Evolutionary conservation across 1,140 invertebrate species (phyloP).

Genomic region (Panulirus ornatus): DNA sequence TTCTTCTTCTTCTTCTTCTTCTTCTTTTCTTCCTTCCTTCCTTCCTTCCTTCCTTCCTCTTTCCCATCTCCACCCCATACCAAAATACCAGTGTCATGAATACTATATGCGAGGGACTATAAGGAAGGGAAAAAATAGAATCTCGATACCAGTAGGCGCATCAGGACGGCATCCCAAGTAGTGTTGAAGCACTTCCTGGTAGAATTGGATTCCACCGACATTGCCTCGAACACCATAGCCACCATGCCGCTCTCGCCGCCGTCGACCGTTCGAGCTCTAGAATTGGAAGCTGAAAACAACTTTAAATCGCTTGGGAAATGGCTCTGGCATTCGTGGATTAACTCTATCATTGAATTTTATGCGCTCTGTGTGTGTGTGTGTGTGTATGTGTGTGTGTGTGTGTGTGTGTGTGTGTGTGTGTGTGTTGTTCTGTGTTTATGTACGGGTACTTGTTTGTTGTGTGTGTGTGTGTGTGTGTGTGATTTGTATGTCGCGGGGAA

Average conservation of each 20-base stretch:
- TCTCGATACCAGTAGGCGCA: too few relatives aligned
- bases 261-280: neutral
- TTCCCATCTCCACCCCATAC: neutral
- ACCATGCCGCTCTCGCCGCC: too few relatives aligned
- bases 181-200: too few relatives aligned
- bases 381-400: neutral
- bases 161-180: too few relatives aligned
- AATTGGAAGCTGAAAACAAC: neutral
- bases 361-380: neutral
- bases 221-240: too few relatives aligned
- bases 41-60: neutral
- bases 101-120: too few relatives aligned
- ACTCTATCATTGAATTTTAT: neutral
- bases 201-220: too few relatives aligned
- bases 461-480: too few relatives aligned
- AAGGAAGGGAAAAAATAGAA: too few relatives aligned
- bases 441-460: too few relatives aligned
- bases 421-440: too few relatives aligned
- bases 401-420: neutral
- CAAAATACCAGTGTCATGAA: neutral
- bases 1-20: neutral
- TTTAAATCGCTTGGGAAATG: conserved; percentile 27
- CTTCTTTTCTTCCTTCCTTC: neutral
- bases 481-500: too few relatives aligned
- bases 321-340: conserved; percentile 19